Conservation (phyloP, 2,113 vertebrate genomes). For the Ibidorhyncha struthersii region DNA sequence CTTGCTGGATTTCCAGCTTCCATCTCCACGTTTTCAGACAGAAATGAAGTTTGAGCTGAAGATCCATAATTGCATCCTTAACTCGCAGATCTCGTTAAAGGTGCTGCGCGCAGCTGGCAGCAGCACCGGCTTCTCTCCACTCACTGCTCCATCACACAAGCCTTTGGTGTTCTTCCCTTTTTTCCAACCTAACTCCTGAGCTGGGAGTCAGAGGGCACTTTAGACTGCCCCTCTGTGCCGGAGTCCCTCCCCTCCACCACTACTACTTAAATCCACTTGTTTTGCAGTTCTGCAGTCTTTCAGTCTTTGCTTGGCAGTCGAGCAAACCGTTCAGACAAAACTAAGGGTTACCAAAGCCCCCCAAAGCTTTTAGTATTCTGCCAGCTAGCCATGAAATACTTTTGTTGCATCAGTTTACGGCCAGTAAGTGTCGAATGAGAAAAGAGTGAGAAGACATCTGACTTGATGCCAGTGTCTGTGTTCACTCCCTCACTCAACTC, state of each 20-base stretch:
- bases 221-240: neutral
- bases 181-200: neutral
- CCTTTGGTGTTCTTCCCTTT: neutral
- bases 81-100: neutral
- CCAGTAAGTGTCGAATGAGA: neutral
- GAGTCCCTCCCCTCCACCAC: neutral
- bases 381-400: neutral
- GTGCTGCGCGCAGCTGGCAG: neutral
- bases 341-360: neutral
- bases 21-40: neutral
- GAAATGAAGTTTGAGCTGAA: neutral
- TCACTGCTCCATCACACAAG: fast-evolving
- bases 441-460: neutral
- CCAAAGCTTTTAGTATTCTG: neutral
- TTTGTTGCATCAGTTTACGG: neutral
- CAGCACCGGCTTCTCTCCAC: neutral
- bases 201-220: neutral
- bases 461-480: neutral
- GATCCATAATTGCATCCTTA: neutral
- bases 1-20: neutral
- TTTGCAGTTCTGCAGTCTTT: neutral
- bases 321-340: neutral
- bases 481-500: neutral
- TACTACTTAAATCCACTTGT: neutral
- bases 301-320: neutral